Evolutionary conservation across 2,888 invertebrate species (phyloP).

Genomic region (Taenaris catops): DNA sequence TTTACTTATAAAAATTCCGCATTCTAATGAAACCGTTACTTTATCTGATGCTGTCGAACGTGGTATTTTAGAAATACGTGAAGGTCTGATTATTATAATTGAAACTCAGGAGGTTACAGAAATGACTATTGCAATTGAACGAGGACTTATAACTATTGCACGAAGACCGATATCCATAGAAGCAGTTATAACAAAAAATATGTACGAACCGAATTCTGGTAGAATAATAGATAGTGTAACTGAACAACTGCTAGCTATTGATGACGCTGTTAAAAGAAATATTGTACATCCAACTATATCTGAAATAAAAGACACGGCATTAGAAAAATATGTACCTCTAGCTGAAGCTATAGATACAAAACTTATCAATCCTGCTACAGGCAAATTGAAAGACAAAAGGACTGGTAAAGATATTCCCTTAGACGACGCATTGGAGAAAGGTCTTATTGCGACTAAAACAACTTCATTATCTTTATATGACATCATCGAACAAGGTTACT

Average conservation of each 20-base stretch:
- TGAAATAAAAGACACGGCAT: constrained; percentile 87
- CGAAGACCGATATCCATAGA: constrained; percentile 88
- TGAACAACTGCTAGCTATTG: constrained; percentile 84
- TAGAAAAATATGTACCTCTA: constrained; percentile 85
- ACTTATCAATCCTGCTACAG: constrained; percentile 84
- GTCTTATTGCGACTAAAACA: constrained; percentile 85
- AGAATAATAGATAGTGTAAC: constrained; percentile 86
- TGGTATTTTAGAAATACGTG: constrained; percentile 87
- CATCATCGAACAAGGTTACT: constrained; percentile 88
- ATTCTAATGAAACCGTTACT: constrained; percentile 86
- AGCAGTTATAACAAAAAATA: constrained; percentile 85
- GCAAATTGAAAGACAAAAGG: constrained; percentile 86
- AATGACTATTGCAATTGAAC: constrained; percentile 84
- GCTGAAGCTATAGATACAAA: constrained; percentile 86
- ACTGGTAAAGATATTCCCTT: constrained; percentile 85
- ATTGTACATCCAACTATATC: constrained; percentile 91
- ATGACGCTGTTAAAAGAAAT: constrained; percentile 88
- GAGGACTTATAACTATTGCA: constrained; percentile 84
- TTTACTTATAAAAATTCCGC: constrained; percentile 86
- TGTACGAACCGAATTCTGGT: constrained; percentile 85
- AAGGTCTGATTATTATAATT: constrained; percentile 85
- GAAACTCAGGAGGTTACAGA: constrained; percentile 84
- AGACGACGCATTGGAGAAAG: constrained; percentile 84
- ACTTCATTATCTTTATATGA: constrained; percentile 86
- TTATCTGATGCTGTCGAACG: constrained; percentile 90